A percentile compares a stretch with the other conserved stretches of the same genome.
These are phyloP conservation scores for Lamellibrachia luymesi DNA, from an alignment of 1,140 invertebrate species.

Conservation along the genomic window DNA sequence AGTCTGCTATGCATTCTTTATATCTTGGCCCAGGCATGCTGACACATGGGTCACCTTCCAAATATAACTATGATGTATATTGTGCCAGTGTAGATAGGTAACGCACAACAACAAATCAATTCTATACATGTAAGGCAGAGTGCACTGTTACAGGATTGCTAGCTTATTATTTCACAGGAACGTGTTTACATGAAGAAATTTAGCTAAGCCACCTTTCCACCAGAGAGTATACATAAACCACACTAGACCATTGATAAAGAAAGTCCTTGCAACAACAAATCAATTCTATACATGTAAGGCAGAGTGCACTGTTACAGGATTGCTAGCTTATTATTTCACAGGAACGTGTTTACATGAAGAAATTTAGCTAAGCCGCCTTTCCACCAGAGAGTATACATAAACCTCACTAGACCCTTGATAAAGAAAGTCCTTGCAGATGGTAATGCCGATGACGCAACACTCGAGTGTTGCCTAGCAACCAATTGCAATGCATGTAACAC, in stretches of 20 bases:
- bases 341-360: neutral
- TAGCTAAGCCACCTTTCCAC: neutral
- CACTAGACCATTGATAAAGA: neutral
- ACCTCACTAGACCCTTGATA: neutral
- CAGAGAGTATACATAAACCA: neutral
- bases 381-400: neutral
- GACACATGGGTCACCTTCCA: neutral
- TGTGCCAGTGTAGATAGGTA: neutral
- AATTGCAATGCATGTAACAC: neutral
- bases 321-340: neutral
- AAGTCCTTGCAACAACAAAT: neutral
- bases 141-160: neutral
- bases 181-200: neutral
- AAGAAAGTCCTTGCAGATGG: neutral
- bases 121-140: neutral
- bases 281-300: neutral
- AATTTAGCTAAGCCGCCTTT: neutral
- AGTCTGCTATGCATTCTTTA: neutral
- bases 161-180: neutral
- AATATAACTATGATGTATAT: neutral
- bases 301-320: neutral
- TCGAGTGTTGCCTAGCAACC: neutral
- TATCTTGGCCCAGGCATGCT: neutral
- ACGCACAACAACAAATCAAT: neutral
- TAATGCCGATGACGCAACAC: neutral